Conservation (phyloP, 2,113 vertebrate species). For the Cygnus buccinator region DNA sequence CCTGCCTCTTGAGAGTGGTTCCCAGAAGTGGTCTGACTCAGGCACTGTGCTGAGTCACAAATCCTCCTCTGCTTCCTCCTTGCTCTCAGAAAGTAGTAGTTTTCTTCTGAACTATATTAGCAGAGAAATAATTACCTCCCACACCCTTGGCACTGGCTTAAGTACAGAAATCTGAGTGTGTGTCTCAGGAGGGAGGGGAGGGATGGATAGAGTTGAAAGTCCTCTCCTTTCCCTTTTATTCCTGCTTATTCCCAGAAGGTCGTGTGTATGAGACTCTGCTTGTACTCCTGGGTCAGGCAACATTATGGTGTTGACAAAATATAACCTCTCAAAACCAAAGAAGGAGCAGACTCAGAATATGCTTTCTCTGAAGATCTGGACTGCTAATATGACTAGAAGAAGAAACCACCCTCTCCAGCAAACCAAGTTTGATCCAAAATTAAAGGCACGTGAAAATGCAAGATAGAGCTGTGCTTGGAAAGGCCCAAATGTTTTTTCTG, state of each 20-base stretch:
- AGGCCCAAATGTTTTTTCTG: neutral
- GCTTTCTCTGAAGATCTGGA: neutral
- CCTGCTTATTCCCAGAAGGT: neutral
- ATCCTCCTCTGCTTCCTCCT: conserved; percentile 26
- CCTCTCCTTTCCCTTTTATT: neutral
- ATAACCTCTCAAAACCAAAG: neutral
- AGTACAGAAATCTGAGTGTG: neutral
- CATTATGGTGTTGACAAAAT: neutral
- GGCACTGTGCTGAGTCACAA: conserved; percentile 40
- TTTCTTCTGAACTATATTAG: conserved; percentile 16
- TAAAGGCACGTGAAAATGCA: fast-evolving
- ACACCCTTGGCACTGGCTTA: neutral
- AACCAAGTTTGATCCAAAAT: neutral
- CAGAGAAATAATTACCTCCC: conserved; percentile 21
- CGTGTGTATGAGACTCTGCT: neutral
- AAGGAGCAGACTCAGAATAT: neutral
- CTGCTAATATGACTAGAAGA: neutral
- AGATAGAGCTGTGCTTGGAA: neutral
- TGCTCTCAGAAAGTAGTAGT: neutral
- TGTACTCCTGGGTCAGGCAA: neutral
- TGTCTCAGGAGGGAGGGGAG: neutral
- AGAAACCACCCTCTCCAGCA: neutral
- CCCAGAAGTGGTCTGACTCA: conserved; percentile 51
- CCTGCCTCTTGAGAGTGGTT: neutral
- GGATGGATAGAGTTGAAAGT: neutral